Evolutionary conservation across 1,140 invertebrate species (phyloP), one percentile per base, ranked within the genome.

Genomic region (Hyposmocoma kahamanoa): DNA sequence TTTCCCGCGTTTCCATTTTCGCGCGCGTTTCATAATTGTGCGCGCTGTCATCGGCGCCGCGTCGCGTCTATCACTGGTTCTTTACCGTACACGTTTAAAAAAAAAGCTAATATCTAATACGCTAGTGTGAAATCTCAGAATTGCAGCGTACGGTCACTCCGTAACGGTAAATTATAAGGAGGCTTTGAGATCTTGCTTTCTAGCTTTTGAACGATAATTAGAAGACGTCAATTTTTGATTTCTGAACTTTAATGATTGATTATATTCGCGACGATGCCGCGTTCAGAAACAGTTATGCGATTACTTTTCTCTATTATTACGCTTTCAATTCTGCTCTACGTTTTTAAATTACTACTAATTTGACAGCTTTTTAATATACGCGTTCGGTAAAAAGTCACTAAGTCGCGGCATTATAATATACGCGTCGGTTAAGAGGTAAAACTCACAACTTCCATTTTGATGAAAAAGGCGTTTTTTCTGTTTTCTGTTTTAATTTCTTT

Each of bases 91-190:
- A 10, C 56, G 44, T 52, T 58, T 43, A 22, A 50, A 39, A 51
- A 50, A 47, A 52, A 53, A 55, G 43, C 50, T 52, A 57, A 53
- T 46, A 60, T 55, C 53, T 63, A 62, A 68, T 58, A 66, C 46
- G 32, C 21, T 26, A 26, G 62, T 72, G 71, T 72, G 74, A 74
- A 74, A 74, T 78, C 64, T 28, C 56, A 52, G 58, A 60, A 60
- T 60, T 45, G 42, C 52, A 22, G 21, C 22, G 42, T n/a, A 34
- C 11, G 41, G 56, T 61, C 57, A 59, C 63, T 56, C 54, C 50
- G 51, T 74, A 74, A 74, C 71, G 64, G 71, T 67, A 46, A 15
- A 49, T 44, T 39, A 36, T 32, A 50, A 62, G 53, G 64, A 62
- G 60, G 59, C 54, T 53, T 36, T 34, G 46, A 56, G 46, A 59